These are phyloP conservation scores for Sarcophaga variegata DNA, from an alignment of 2,888 invertebrate species.

Conservation along the genomic window DNA sequence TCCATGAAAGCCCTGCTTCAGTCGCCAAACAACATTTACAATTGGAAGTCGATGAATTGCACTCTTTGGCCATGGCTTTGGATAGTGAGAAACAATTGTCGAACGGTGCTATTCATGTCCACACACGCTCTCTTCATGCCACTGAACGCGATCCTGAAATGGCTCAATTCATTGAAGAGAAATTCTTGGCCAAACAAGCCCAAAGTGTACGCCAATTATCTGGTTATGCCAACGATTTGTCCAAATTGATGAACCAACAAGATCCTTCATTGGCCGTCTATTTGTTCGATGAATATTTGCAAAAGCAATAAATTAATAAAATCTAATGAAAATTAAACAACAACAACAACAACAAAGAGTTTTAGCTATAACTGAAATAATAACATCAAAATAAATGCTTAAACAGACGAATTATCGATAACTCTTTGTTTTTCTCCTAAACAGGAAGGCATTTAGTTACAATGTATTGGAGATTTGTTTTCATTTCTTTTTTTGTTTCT, in stretches of 20 bases:
- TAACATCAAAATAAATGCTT: not conserved
- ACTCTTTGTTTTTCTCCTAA: conserved; percentile 33
- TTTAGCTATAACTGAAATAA: not conserved
- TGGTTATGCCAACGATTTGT: conserved; percentile 89
- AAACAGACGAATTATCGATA: not conserved
- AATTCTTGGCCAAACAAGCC: conserved; percentile 88
- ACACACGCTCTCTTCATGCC: conserved; percentile 84
- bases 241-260: conserved; percentile 84
- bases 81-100: conserved; percentile 89
- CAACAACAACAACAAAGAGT: conserved; percentile 43
- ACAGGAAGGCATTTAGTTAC: conserved; percentile 45
- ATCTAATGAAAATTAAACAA: conserved; percentile 10
- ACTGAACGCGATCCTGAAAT: conserved; percentile 87
- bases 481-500: conserved; percentile 14
- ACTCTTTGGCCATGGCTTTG: conserved; percentile 88
- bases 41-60: conserved; percentile 84
- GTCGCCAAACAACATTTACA: conserved; percentile 69
- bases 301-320: conserved; percentile 77
- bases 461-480: conserved; percentile 19
- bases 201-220: conserved; percentile 87
- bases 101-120: conserved; percentile 86
- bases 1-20: conserved; percentile 72
- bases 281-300: conserved; percentile 87
- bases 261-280: conserved; percentile 87
- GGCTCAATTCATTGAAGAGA: conserved; percentile 89